Base-by-base conservation (phyloP, 2,888 invertebrate species). In the Ephialtes manifestator region DNA sequence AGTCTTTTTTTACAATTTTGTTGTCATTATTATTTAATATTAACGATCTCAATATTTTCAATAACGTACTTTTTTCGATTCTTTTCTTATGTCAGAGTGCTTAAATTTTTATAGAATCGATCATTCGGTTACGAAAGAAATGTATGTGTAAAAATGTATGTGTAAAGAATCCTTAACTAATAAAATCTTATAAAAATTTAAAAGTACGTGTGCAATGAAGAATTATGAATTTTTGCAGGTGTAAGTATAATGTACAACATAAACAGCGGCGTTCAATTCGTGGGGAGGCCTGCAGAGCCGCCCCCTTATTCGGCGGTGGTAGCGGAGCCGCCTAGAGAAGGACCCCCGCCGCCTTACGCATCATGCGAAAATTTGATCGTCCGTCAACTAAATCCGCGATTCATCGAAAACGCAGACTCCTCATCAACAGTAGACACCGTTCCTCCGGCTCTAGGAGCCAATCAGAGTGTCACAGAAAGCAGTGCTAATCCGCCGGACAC, bases 281-380 rank as follows among this genome's bases (percentile, higher is more conserved):
- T 94, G 35, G 94, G 94, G 24, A 89, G 92, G 78, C 92, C 94
- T 11, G 90, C 94, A 15, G 93, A 94, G 70, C 94, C 94, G 20
- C 94, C 94, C 15, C 94, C 94, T 5, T 94, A 94, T 87, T 93
- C 93, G 67, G 94, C 94, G 89, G 90, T 94, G 24, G 90, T 93
- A 11, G 88, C 91, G 4, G 88, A 91, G 28, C 93, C 93, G 2
- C 93, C 93, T 4, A 84, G 93, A 74, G 94, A 94, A 82, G 95
- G 95, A 0, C 95, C 95, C 0, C 95, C 95, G 0, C 95, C 95
- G 1, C 91, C 89, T 31, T 92, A 92, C 74, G 84, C 90, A 8
- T 90, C 91, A 24, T 87, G 90, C 76, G 91, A 91, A 53, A 89
- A 90, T 85, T 84, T 91, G 18, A 87, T 87, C 13, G 88, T 84